These are phyloP conservation scores for Lipotes vexillifer DNA, from an alignment of 2,113 vertebrate genomes.

Conservation along the genomic window DNA sequence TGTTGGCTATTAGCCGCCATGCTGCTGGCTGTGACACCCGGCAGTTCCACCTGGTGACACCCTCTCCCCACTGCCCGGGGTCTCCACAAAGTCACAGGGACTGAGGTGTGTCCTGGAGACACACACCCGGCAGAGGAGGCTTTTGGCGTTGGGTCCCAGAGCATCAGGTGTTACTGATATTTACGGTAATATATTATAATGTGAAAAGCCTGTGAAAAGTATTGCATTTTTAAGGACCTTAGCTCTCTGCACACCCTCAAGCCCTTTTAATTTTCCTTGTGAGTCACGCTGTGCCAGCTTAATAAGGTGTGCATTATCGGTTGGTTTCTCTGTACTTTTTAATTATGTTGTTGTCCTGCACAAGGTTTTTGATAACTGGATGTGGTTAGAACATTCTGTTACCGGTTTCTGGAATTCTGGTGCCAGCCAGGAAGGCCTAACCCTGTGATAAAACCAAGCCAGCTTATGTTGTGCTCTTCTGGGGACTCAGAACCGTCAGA, in stretches of 20 bases:
- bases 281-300: background rate
- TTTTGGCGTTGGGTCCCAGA: background rate
- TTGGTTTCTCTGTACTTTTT: slow-evolving; percentile 35
- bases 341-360: slow-evolving; percentile 23
- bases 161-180: background rate
- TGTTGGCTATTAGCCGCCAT: background rate
- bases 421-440: background rate
- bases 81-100: background rate
- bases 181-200: background rate
- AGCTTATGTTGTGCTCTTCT: background rate
- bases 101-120: background rate
- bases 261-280: slow-evolving; percentile 5
- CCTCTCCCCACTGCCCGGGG: accelerated
- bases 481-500: background rate
- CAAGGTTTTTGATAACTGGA: background rate
- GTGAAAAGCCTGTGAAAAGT: background rate
- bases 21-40: background rate
- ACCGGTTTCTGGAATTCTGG: background rate
- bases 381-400: background rate
- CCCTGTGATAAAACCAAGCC: background rate
- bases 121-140: background rate
- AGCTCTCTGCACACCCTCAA: background rate
- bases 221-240: background rate
- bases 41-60: background rate
- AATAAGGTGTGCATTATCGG: background rate